Evolutionary conservation across 2,797 vertebrate genomes (phyloP).

Genomic region (Limosa lapponica): DNA sequence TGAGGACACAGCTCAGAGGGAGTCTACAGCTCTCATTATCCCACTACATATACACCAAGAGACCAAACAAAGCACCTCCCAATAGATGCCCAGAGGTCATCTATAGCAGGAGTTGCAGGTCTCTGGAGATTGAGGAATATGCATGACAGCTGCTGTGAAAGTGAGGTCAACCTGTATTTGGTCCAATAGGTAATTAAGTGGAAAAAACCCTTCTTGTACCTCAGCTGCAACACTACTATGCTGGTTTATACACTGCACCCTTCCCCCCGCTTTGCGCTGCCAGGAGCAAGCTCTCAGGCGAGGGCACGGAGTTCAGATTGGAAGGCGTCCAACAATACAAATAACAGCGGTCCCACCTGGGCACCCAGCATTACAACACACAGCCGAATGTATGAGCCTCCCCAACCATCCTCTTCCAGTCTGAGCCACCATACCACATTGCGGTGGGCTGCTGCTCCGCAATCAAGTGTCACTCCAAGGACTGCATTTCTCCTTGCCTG

Average conservation of each 20-base stretch:
- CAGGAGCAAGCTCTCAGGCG: neutral
- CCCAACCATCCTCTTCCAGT: neutral
- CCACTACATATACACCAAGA: neutral
- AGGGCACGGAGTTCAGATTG: neutral
- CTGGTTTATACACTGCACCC: neutral
- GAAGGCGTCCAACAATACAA: neutral
- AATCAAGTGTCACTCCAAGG: neutral
- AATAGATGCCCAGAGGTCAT: neutral
- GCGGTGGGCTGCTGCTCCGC: neutral
- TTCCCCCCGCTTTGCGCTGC: neutral
- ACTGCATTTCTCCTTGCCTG: neutral
- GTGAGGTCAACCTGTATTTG: neutral
- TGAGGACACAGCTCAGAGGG: accelerated
- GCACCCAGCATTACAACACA: neutral
- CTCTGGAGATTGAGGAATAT: neutral
- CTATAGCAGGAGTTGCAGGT: neutral
- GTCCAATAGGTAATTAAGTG: neutral
- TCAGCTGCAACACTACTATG: neutral
- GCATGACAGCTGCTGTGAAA: neutral
- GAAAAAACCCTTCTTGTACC: neutral
- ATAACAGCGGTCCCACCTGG: neutral
- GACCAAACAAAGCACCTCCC: neutral
- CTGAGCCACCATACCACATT: neutral
- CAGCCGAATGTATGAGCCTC: neutral
- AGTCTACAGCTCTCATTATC: neutral